Percentiles rank a stretch among this genome's conserved stretches.
Evolutionary conservation across 2,797 vertebrate genomes (phyloP).

Genomic region (Micromesistius poutassou): DNA sequence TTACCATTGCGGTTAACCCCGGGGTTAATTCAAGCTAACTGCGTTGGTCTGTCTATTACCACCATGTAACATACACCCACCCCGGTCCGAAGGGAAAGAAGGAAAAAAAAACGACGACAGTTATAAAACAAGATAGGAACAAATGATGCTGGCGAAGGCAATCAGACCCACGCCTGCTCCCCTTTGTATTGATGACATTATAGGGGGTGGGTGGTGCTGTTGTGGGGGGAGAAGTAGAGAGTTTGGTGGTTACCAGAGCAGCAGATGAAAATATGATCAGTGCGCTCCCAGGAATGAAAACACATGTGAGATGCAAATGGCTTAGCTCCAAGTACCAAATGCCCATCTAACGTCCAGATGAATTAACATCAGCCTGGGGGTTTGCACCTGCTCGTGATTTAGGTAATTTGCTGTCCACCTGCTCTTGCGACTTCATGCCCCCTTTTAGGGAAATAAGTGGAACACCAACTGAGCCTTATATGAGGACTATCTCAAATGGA

Average conservation of each 20-base stretch:
- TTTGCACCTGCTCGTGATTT: slow-evolving; percentile 73
- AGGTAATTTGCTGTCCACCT: slow-evolving; percentile 69
- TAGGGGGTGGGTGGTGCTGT: slow-evolving; percentile 6
- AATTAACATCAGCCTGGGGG: slow-evolving; percentile 69
- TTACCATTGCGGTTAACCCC: not conserved
- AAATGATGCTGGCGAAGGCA: slow-evolving; percentile 36
- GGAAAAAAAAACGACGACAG: not conserved
- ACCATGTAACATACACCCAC: not conserved
- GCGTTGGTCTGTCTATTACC: not conserved
- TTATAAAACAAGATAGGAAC: slow-evolving; percentile 31
- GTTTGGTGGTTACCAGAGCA: slow-evolving; percentile 56
- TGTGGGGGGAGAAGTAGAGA: not conserved
- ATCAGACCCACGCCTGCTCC: slow-evolving; percentile 33
- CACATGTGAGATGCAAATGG: slow-evolving; percentile 64
- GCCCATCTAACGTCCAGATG: slow-evolving; percentile 67
- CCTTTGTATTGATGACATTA: slow-evolving; percentile 58
- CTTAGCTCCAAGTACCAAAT: slow-evolving; percentile 65
- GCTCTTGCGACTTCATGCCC: slow-evolving; percentile 61
- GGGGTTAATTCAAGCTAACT: not conserved
- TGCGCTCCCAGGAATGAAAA: slow-evolving; percentile 60
- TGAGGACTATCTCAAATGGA: not conserved
- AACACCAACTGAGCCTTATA: not conserved
- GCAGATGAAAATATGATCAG: slow-evolving; percentile 69
- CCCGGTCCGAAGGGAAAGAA: not conserved
- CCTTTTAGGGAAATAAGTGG: slow-evolving; percentile 41